A percentile compares a stretch with the other conserved stretches of the same genome.
Conservation (phyloP, 2,888 invertebrate species). For the Drosophila cognata region DNA sequence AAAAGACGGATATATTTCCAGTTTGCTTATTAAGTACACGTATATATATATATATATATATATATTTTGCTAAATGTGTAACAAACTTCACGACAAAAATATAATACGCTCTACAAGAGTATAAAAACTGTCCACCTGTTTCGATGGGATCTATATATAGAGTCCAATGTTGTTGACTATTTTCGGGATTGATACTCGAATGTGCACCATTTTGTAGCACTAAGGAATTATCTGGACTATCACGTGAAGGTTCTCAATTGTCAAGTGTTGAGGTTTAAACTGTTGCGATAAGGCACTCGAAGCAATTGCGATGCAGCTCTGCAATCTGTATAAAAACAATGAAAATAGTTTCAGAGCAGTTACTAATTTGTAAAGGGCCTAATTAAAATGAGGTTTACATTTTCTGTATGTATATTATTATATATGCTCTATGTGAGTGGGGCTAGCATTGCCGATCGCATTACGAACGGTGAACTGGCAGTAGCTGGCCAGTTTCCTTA, state of each 20-base stretch:
- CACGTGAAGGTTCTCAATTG: neutral
- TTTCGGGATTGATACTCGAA: neutral
- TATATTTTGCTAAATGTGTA: neutral
- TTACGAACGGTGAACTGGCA: slow-evolving; percentile 69
- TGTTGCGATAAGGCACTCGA: slow-evolving; percentile 19
- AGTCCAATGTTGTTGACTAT: neutral
- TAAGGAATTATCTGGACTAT: neutral
- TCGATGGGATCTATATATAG: neutral
- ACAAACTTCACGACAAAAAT: neutral
- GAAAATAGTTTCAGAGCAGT: neutral
- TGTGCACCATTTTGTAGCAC: neutral
- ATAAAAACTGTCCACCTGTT: neutral
- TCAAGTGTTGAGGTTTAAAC: slow-evolving; percentile 1
- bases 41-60: too few relatives aligned
- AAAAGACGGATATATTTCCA: neutral
- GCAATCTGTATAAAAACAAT: neutral
- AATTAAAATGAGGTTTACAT: slow-evolving; percentile 24
- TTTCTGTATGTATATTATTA: neutral
- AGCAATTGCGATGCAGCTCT: slow-evolving; percentile 9
- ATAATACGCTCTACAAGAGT: neutral
- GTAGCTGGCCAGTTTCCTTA: slow-evolving; percentile 68
- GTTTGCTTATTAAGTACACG: neutral
- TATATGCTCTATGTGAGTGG: neutral
- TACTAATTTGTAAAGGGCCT: slow-evolving; percentile 9
- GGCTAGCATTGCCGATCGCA: slow-evolving; percentile 40